Conservation (phyloP, 1,140 invertebrate species). For the Drosophila chauvacae region DNA sequence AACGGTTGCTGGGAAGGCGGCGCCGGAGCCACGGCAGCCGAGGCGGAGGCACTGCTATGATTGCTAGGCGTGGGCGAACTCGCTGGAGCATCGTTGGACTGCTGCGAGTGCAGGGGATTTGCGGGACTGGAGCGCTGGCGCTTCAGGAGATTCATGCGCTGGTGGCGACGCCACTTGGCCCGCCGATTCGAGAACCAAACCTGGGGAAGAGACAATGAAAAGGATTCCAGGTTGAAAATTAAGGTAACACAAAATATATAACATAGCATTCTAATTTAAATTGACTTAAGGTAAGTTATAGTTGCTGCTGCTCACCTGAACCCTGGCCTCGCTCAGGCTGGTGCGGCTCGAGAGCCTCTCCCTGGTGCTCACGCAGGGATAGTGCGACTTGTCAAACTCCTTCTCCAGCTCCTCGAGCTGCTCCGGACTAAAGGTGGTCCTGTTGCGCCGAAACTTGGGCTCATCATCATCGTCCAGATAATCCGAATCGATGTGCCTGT, state of each 20-base stretch:
- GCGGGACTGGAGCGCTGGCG: constrained; percentile 86
- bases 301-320: constrained; percentile 91
- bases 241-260: not conserved
- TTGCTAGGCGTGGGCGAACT: constrained; percentile 77
- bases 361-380: constrained; percentile 96
- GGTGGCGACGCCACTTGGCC: constrained; percentile 97
- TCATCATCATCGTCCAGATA: constrained; percentile 92
- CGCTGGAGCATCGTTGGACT: constrained; percentile 75
- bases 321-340: constrained; percentile 96
- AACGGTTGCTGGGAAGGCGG: constrained; percentile 58
- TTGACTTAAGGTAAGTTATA: not conserved
- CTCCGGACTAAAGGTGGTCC: constrained; percentile 97
- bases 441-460: constrained; percentile 95
- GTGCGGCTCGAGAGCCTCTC: constrained; percentile 96
- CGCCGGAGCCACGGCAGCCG: constrained; percentile 53
- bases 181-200: constrained; percentile 99
- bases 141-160: constrained; percentile 96
- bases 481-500: constrained; percentile 87
- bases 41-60: constrained; percentile 67
- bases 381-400: constrained; percentile 98
- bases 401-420: constrained; percentile 97
- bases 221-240: not conserved
- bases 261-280: not conserved
- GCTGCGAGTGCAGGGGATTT: constrained; percentile 74
- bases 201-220: constrained; percentile 84